Conservation (phyloP, 2,888 invertebrate species). For the Eupithecia inturbata region DNA sequence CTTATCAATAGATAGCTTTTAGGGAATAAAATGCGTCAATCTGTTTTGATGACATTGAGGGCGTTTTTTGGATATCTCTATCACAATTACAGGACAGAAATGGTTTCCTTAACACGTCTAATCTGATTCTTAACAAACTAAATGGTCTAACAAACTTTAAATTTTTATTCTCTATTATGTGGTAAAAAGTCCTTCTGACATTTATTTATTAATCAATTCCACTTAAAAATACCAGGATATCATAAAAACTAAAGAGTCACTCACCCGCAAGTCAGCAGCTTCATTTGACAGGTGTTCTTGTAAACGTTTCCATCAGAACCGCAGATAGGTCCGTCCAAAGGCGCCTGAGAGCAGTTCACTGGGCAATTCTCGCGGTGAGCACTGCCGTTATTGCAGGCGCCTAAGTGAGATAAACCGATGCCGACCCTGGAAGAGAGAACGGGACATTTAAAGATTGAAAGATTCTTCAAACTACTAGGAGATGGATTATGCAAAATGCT, state of each 20-base stretch:
- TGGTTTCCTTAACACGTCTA: neutral
- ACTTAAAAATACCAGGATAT: neutral
- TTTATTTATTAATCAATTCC: neutral
- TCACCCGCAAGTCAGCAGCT: constrained; percentile 93
- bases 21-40: neutral
- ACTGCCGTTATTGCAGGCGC: constrained; percentile 90
- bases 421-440: constrained; percentile 85
- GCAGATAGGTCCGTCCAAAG: constrained; percentile 95
- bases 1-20: neutral
- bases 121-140: neutral
- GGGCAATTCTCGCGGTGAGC: constrained; percentile 96
- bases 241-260: constrained; percentile 47
- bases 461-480: neutral
- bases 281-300: constrained; percentile 97
- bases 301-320: constrained; percentile 97
- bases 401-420: constrained; percentile 93
- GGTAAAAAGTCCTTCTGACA: neutral
- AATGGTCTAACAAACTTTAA: too few relatives aligned
- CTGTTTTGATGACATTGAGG: neutral
- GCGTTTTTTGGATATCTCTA: neutral
- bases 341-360: constrained; percentile 92
- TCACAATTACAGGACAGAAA: neutral
- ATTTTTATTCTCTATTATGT: too few relatives aligned
- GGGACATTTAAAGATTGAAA: neutral
- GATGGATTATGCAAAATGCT: neutral